phyloP scores from a whole-genome alignment of 2,113 vertebrate genomes.

The Ceyx melanurus region DNA sequence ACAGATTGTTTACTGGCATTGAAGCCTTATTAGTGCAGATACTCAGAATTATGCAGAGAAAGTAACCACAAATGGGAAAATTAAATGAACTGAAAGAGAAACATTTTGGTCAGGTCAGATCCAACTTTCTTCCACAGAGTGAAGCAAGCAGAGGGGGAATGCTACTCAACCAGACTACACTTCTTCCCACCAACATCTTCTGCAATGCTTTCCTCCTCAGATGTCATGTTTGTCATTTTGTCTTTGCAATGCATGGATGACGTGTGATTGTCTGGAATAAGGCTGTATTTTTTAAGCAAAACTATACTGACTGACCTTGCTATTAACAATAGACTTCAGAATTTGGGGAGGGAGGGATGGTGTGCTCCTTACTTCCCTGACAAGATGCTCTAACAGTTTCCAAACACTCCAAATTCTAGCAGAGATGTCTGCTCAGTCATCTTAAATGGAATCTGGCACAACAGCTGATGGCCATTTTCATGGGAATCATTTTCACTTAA shows the following conservation, averaged over 20 bases:
- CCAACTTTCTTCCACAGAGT: neutral
- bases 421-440: neutral
- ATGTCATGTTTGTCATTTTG: neutral
- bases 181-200: neutral
- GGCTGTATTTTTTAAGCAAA: neutral
- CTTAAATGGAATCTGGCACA: neutral
- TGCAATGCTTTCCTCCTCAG: neutral
- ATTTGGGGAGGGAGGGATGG: neutral
- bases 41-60: neutral
- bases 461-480: neutral
- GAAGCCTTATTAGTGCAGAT: neutral
- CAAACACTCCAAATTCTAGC: neutral
- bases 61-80: neutral
- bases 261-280: neutral
- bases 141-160: neutral
- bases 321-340: neutral
- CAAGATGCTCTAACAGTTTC: neutral
- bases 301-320: neutral
- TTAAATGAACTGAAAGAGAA: neutral
- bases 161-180: neutral
- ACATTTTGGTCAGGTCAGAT: neutral
- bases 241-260: neutral
- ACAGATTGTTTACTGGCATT: neutral
- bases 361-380: neutral
- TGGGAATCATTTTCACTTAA: neutral